These are phyloP conservation scores for Pseudocheirus occidentalis DNA, from an alignment of 2,797 vertebrate genomes.

Conservation along the genomic window DNA sequence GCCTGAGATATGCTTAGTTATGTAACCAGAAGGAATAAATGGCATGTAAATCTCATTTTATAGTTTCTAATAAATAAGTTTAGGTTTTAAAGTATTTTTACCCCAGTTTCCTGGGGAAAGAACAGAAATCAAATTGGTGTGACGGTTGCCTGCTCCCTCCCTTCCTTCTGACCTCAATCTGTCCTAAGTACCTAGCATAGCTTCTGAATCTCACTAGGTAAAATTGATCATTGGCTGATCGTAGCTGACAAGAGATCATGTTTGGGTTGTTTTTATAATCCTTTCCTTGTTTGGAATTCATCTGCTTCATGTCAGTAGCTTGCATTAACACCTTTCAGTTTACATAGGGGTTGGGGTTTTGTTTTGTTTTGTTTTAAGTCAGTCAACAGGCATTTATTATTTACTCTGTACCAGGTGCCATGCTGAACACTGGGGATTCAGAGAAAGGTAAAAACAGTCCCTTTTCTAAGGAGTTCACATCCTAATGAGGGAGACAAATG, in stretches of 20 bases:
- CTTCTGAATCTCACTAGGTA: not conserved
- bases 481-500: not conserved
- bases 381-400: not conserved
- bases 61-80: conserved; percentile 36
- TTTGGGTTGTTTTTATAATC: not conserved
- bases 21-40: conserved; percentile 28
- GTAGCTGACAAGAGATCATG: not conserved
- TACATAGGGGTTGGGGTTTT: not conserved
- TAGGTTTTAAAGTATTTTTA: not conserved
- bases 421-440: not conserved
- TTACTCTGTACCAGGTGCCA: not conserved
- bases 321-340: not conserved
- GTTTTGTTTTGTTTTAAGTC: not conserved
- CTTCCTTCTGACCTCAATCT: not conserved
- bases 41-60: conserved; percentile 36
- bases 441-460: not conserved
- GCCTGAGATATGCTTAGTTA: not conserved
- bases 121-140: not conserved
- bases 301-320: not conserved
- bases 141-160: not conserved
- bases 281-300: not conserved
- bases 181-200: not conserved
- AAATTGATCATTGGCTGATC: not conserved
- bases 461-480: not conserved
- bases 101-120: conserved; percentile 15